Evolutionary conservation across 1,140 invertebrate species (phyloP).

Genomic region (Zophobas morio): DNA sequence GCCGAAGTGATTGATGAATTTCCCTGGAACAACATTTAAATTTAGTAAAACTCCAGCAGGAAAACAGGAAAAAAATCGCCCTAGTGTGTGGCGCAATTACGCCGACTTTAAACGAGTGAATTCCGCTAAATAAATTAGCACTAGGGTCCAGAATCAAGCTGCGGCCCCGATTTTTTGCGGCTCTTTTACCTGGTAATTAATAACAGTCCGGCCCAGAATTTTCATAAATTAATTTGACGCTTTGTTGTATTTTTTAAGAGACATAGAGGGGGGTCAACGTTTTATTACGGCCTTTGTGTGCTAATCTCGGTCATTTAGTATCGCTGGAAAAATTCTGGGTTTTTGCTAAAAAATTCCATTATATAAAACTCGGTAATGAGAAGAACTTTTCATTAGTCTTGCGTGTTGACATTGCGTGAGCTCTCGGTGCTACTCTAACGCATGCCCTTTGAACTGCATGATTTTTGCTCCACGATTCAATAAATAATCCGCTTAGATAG

Average conservation of each 20-base stretch:
- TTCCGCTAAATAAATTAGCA: conserved; percentile 25
- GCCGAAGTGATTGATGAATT: conserved; percentile 62
- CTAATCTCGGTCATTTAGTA: conserved; percentile 34
- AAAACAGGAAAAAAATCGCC: conserved; percentile 16
- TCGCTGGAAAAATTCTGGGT: conserved; percentile 14
- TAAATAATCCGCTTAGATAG: background rate
- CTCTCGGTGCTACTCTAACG: conserved; percentile 21
- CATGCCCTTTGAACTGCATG: conserved; percentile 24
- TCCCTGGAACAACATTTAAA: conserved; percentile 60
- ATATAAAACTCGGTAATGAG: conserved; percentile 43
- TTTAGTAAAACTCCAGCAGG: conserved; percentile 37
- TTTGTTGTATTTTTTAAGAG: conserved; percentile 16
- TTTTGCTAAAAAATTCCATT: conserved; percentile 46
- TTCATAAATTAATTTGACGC: conserved; percentile 42
- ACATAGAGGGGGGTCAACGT: conserved; percentile 9
- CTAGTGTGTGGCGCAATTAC: conserved; percentile 25
- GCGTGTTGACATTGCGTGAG: conserved; percentile 46
- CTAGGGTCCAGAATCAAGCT: conserved; percentile 3
- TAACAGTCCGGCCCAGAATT: conserved; percentile 28
- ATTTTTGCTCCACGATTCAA: conserved; percentile 27
- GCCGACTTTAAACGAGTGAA: conserved; percentile 26
- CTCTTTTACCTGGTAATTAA: conserved; percentile 45
- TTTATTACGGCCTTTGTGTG: conserved; percentile 34
- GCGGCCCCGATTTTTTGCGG: conserved; percentile 30
- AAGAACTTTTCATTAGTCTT: conserved; percentile 45